Evolutionary conservation across 37 sponge, comb jelly and placozoan genomes (phyloP).

Genomic region (Aphrocallistes beatrix): DNA sequence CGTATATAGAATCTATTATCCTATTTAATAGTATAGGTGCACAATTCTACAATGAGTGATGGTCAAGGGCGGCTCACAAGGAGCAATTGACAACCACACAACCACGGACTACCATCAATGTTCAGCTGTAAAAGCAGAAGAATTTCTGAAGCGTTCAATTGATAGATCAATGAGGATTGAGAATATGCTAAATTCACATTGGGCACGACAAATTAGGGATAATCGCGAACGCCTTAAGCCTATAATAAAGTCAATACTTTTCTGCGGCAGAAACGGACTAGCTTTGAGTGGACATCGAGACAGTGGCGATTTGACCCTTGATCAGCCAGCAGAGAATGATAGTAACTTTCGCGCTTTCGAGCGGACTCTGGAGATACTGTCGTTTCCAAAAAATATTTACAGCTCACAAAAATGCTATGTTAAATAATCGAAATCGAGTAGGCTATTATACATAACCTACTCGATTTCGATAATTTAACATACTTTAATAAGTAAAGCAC

Average conservation of each 20-base stretch:
- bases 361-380: neutral
- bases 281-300: conserved; percentile 15
- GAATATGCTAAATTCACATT: neutral
- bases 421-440: too few relatives aligned
- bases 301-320: neutral
- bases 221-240: conserved; percentile 17
- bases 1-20: too few relatives aligned
- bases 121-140: neutral
- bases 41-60: too few relatives aligned
- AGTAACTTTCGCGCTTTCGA: conserved; percentile 9
- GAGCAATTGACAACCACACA: neutral
- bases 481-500: too few relatives aligned
- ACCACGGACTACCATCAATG: neutral
- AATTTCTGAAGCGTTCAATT: neutral
- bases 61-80: conserved; percentile 15
- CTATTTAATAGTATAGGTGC: too few relatives aligned
- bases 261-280: conserved; percentile 9
- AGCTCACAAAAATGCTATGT: conserved; percentile 5
- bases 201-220: conserved; percentile 17
- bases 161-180: conserved; percentile 4
- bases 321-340: conserved; percentile 15
- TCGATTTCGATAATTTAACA: too few relatives aligned
- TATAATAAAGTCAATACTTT: conserved; percentile 14
- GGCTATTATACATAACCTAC: too few relatives aligned
- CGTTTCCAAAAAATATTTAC: neutral